Evolutionary conservation across 2,797 vertebrate genomes (phyloP).

Genomic region (Prionace glauca): DNA sequence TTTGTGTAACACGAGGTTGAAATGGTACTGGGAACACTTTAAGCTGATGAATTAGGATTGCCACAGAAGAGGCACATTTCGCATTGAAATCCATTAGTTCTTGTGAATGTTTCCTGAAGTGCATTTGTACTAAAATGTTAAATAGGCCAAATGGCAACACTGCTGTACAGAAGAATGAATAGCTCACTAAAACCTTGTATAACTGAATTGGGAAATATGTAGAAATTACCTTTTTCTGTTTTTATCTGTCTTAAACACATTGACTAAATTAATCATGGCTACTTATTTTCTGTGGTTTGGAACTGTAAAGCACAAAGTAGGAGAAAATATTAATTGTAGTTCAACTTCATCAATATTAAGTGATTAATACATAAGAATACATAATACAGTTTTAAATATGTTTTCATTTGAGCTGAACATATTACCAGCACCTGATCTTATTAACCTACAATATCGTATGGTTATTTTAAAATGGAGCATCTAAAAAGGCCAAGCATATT

Average conservation of each 20-base stretch:
- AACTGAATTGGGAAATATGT: not conserved
- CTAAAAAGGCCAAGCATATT: not conserved
- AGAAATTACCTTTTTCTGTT: not conserved
- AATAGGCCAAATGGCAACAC: not conserved
- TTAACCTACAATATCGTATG: not conserved
- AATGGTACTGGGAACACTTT: not conserved
- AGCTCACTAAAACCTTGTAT: not conserved
- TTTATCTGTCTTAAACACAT: not conserved
- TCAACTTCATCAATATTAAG: not conserved
- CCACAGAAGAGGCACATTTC: not conserved
- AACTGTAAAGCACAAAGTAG: not conserved
- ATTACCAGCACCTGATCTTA: not conserved
- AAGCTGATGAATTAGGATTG: not conserved
- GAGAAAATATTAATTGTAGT: not conserved
- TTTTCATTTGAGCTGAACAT: not conserved
- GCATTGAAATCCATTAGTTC: not conserved
- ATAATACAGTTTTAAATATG: not conserved
- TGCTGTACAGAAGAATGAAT: not conserved
- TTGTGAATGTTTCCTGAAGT: not conserved
- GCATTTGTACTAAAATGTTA: not conserved
- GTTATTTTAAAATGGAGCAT: not conserved
- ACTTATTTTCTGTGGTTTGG: not conserved
- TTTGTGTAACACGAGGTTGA: not conserved
- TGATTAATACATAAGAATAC: not conserved
- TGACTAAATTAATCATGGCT: not conserved